A percentile compares a stretch with the other conserved stretches of the same genome.
phyloP scores from a whole-genome alignment of 35 echinoderm and acorn worm species.

The Heliocidaris erythrogramma region DNA sequence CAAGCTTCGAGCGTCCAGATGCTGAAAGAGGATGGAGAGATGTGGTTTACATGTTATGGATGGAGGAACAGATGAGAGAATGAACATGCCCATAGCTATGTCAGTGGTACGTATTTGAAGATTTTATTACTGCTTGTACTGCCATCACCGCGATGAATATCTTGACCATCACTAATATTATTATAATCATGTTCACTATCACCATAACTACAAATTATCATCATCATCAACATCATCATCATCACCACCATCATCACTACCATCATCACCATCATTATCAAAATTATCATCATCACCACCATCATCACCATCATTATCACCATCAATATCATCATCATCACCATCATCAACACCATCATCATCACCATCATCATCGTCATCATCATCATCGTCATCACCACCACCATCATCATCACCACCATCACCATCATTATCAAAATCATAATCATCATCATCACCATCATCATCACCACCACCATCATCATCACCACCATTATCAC shows the following conservation, averaged over 20 bases:
- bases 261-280: background rate
- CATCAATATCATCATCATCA: conserved; percentile 24
- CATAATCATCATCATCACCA: background rate
- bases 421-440: background rate
- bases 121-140: background rate
- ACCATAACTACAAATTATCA: background rate
- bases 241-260: background rate
- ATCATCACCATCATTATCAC: background rate
- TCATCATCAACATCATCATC: background rate
- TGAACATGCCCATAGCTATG: too few species aligned
- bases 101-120: background rate
- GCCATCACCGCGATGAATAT: too few species aligned
- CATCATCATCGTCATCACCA: background rate
- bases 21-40: conserved; percentile 32
- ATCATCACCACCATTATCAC: background rate
- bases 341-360: background rate
- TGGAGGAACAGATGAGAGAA: background rate
- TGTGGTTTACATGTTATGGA: background rate
- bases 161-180: background rate
- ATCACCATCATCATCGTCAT: background rate
- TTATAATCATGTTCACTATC: background rate
- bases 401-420: background rate
- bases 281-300: background rate
- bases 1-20: conserved; percentile 51
- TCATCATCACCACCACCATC: background rate